phyloP scores from a whole-genome alignment of 2,113 vertebrate genomes.

The Plotosus lineatus region DNA sequence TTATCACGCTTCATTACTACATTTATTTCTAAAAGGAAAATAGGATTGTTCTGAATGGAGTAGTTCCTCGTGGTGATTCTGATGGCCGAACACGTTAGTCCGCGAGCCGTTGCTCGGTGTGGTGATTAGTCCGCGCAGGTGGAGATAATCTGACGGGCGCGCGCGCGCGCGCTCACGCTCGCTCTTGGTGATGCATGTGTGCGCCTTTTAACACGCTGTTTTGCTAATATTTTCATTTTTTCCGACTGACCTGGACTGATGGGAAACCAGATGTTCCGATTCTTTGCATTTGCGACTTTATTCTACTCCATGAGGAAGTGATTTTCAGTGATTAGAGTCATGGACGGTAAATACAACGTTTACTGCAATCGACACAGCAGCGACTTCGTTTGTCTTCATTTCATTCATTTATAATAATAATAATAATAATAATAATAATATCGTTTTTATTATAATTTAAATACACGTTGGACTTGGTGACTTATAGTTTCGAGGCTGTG shows the following conservation, averaged over 20 bases:
- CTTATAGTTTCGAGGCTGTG: background rate
- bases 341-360: conserved; percentile 65
- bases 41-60: background rate
- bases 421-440: too few species aligned
- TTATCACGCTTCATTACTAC: background rate
- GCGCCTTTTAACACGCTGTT: background rate
- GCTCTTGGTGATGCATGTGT: background rate
- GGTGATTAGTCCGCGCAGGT: conserved; percentile 38
- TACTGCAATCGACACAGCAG: background rate
- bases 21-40: background rate
- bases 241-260: background rate
- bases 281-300: background rate
- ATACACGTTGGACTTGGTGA: background rate
- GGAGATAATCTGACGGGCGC: too few species aligned
- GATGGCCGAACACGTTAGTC: background rate
- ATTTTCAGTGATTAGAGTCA: conserved; percentile 14
- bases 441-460: background rate
- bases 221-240: background rate
- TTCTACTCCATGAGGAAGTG: background rate
- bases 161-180: too few species aligned
- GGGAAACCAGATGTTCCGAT: background rate
- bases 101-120: background rate
- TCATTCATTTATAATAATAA: too few species aligned
- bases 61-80: background rate
- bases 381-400: background rate